Evolutionary conservation across 1,140 invertebrate species (phyloP), one percentile per base, ranked within the genome.

Genomic region (Adoxophyes honmai): DNA sequence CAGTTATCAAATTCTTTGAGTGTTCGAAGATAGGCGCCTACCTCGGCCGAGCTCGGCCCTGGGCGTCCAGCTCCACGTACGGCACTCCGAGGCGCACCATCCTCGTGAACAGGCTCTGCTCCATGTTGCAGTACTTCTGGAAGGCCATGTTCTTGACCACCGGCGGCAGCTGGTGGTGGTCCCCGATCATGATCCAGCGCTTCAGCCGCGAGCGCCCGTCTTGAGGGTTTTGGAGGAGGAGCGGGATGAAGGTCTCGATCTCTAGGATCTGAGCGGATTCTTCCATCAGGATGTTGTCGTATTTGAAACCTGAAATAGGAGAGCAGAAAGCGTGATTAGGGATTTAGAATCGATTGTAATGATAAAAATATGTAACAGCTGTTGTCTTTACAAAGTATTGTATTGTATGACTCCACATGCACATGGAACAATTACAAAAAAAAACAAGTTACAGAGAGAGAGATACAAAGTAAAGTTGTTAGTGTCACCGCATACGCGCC

Each of bases 91-190:
- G 91, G 10, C 98, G 90, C 0, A 99, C 98, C 78, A 99, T 95
- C 48, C 99, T 90, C 0, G 98, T 98, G 81, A 99, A 99, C 1
- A 99, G 90, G 33, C 97, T 98, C 81, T 99, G 99, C 78, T 99
- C 99, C 98, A 99, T 99, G 78, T 99, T 99, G 4, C 97, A 98
- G 86, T 98, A 99, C 81, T 99, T 99, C 88, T 99, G 98, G 87
- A 99, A 99, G 10, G 98, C 98, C 96, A 99, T 99, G 81, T 99
- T 99, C 86, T 99, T 99, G 34, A 99, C 99, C 7, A 99, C 98
- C 0, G 99, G 99, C 0, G 99, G 99, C 62, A 99, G 90, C 86
- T 99, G 99, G 89, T 99, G 97, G 87, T 99, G 99, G 90, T 99
- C 98, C 4, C 98, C 99, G 77, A 99, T 99, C 99, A 99, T 99